A percentile compares a stretch with the other conserved stretches of the same genome.
Conservation (phyloP, 2,797 vertebrate species). For the Falco berigora region DNA sequence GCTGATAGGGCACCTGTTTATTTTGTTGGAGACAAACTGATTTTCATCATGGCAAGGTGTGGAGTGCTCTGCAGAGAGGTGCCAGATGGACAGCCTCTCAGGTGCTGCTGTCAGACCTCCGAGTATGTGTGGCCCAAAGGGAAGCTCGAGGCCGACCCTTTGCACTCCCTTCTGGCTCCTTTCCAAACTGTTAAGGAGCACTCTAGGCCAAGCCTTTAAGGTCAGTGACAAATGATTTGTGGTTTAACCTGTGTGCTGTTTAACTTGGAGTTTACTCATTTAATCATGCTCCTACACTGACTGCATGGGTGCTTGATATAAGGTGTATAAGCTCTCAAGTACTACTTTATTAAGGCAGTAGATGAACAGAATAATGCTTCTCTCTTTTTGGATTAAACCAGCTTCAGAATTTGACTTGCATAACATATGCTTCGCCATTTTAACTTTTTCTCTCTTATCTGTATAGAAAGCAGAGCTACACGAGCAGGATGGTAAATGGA, state of each 20-base stretch:
- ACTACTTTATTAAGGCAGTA: not conserved
- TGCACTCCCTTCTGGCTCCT: not conserved
- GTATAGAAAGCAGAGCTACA: not conserved
- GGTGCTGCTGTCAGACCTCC: not conserved
- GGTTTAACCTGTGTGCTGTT: not conserved
- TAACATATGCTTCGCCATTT: not conserved
- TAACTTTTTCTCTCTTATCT: not conserved
- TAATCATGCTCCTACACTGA: not conserved
- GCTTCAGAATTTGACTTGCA: not conserved
- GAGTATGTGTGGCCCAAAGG: not conserved
- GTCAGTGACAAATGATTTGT: not conserved
- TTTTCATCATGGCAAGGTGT: not conserved
- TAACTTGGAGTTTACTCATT: not conserved
- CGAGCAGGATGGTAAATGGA: not conserved
- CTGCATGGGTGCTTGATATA: not conserved
- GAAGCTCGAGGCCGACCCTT: not conserved
- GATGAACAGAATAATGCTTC: not conserved
- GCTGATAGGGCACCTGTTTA: not conserved
- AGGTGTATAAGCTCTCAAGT: accelerated
- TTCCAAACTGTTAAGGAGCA: not conserved
- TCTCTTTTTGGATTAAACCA: not conserved
- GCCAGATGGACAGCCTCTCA: not conserved
- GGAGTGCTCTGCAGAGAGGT: not conserved
- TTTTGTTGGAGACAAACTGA: not conserved
- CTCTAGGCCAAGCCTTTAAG: not conserved